Evolutionary conservation across 2,113 vertebrate genomes (phyloP).

Genomic region (Paradisaea rubra): DNA sequence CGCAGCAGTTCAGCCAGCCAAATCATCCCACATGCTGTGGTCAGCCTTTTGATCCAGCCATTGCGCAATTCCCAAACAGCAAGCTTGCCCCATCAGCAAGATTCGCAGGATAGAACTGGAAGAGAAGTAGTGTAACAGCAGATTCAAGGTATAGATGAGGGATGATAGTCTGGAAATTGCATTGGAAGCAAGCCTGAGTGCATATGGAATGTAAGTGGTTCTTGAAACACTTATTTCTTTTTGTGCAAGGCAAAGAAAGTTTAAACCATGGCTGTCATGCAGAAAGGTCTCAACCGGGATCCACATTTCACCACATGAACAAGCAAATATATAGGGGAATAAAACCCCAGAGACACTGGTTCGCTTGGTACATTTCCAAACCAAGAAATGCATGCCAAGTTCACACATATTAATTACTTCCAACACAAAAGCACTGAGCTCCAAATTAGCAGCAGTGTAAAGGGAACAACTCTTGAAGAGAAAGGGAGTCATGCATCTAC

Average conservation of each 20-base stretch:
- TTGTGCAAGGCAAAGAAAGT: background rate
- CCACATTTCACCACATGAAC: background rate
- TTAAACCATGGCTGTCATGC: background rate
- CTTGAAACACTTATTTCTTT: background rate
- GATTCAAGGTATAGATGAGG: background rate
- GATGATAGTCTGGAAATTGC: background rate
- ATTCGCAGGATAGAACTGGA: background rate
- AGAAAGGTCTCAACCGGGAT: background rate
- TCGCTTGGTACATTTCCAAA: background rate
- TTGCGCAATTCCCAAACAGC: background rate
- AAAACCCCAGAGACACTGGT: background rate
- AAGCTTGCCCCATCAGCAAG: background rate
- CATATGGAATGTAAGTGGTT: fast-evolving
- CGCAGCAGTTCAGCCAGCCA: background rate
- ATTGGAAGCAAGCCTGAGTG: background rate
- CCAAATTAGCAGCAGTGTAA: background rate
- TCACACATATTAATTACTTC: background rate
- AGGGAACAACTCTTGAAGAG: background rate
- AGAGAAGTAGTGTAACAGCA: background rate
- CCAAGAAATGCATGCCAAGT: background rate
- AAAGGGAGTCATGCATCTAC: background rate
- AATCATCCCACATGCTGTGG: background rate
- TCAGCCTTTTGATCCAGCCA: background rate
- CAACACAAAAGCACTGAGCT: background rate
- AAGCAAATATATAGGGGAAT: background rate